phyloP scores from a whole-genome alignment of 2,888 invertebrate genomes.

The Tenthredo scrophulariae region DNA sequence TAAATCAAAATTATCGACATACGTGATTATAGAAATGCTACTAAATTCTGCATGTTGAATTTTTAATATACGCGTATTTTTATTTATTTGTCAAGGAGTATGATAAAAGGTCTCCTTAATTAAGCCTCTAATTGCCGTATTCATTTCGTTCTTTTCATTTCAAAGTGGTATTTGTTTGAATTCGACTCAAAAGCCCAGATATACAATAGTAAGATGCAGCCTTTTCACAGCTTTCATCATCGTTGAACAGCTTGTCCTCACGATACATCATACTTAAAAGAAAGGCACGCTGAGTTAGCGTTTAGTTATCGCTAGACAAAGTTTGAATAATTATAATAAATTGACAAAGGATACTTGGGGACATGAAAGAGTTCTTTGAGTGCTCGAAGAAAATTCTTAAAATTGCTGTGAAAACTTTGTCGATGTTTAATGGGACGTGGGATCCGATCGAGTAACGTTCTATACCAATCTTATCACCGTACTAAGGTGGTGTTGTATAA shows the following conservation, averaged over 20 bases:
- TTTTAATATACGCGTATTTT: neutral
- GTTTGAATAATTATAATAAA: conserved; percentile 5
- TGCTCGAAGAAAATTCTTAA: neutral
- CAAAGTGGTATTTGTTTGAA: neutral
- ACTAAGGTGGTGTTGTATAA: neutral
- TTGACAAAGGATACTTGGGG: neutral
- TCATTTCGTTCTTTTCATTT: neutral
- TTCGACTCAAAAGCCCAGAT: neutral
- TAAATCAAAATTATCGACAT: neutral
- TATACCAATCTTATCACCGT: neutral
- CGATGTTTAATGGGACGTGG: conserved; percentile 15
- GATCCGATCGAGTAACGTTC: neutral
- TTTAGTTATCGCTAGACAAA: conserved; percentile 1
- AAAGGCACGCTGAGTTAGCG: neutral
- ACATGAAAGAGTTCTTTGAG: conserved; percentile 12
- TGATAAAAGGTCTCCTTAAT: neutral
- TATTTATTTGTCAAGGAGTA: neutral
- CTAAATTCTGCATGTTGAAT: neutral
- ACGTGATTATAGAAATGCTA: neutral
- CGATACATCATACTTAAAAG: neutral
- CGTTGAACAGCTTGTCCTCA: neutral
- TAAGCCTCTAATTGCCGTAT: neutral
- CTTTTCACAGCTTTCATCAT: neutral
- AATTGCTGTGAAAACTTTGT: conserved; percentile 9
- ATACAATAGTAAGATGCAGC: neutral